Evolutionary conservation across 2,888 invertebrate species (phyloP), one percentile per base, ranked within the genome.

Genomic region (Flexamia atlantica): DNA sequence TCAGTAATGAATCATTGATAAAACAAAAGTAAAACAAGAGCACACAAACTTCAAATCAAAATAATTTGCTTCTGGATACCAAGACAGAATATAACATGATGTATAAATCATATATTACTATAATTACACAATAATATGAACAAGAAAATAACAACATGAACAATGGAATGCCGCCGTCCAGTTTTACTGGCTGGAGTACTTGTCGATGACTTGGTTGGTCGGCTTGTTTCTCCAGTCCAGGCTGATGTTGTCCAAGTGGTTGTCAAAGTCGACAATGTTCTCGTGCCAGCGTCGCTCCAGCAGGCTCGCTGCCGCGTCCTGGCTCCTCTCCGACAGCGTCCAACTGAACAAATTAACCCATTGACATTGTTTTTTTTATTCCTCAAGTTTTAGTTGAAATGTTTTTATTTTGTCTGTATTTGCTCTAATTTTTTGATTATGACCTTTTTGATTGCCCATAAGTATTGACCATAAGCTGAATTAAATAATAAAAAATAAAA

Each of bases 261-360:
- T 98, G 91, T 99, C 99, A 90, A 99, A 99, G 91, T 99, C 99
- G 14, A 96, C 91, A n/a, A 99, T 91, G 87, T 87, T 82, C 32
- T 88, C 87, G 90, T 95, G 95, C 0, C 94, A 93, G 72, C 94
- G 94, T 40, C 93, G 91, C 88, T 95, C 94, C 57, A 98, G 90
- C 72, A 98, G 91, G 40, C 93, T 91, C 0, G 95, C 94, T 4
- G 96, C 94, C 0, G 94, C 92, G 85, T 94, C 93, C 57, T 95
- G 88, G 0, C 92, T 91, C 85, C 92, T 91, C 90, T 89, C 53
- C 90, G 90, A 86, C 90, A 92, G 76, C 50, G 83, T 70, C 57
- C 86, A 85, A 84, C 88, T 88, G 82, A 64, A 86, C 53, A 17
- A 28, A 9, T 36, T 36, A 36, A 36, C 4, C 36, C 9, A 36